Evolutionary conservation across 1,140 invertebrate species (phyloP).

Genomic region (Rhysida immarginata): DNA sequence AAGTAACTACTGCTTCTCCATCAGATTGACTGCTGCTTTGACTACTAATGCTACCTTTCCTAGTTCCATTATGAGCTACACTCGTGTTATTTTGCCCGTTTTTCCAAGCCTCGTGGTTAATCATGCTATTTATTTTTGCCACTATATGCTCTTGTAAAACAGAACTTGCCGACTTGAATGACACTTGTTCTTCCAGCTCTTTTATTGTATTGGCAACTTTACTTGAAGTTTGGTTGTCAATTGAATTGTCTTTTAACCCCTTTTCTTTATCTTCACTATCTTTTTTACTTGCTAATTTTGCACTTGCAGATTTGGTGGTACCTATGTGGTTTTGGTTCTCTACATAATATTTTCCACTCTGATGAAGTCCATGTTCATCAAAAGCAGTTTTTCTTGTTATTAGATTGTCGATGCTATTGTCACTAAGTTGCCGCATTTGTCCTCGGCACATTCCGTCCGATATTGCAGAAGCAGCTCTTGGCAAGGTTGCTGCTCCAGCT

Average conservation of each 20-base stretch:
- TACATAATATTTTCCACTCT: not conserved
- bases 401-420: not conserved
- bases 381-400: not conserved
- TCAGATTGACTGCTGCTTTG: not conserved
- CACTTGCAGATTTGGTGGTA: too few relatives aligned
- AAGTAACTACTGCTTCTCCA: not conserved
- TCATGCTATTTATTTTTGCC: not conserved
- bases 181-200: not conserved
- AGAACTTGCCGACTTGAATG: not conserved
- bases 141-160: not conserved
- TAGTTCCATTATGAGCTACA: too few relatives aligned
- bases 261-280: too few relatives aligned
- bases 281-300: too few relatives aligned
- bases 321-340: not conserved
- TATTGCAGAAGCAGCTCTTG: not conserved
- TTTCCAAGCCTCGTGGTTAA: not conserved
- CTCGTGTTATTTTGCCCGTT: not conserved
- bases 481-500: not conserved
- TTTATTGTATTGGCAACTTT: not conserved
- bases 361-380: not conserved
- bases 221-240: too few relatives aligned
- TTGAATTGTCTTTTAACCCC: too few relatives aligned
- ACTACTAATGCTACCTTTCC: conserved; percentile 1
- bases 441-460: not conserved
- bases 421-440: not conserved